Percentiles rank a stretch among this genome's conserved stretches.
These are phyloP conservation scores for Acrobasis suavella DNA, from an alignment of 2,888 invertebrate genomes.

Conservation along the genomic window DNA sequence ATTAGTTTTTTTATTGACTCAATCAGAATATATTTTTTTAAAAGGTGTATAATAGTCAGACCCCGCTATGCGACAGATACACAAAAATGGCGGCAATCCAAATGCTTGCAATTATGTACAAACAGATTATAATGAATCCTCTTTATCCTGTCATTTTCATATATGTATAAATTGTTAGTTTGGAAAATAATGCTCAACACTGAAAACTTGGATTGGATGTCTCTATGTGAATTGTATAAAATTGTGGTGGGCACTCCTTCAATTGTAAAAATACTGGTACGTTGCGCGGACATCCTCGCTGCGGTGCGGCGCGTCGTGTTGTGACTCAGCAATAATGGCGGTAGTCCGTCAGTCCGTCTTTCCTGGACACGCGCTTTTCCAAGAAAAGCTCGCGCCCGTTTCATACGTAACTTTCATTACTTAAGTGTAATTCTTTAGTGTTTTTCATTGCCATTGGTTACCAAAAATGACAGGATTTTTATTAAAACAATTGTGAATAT, in stretches of 20 bases:
- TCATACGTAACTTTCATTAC: conserved; percentile 75
- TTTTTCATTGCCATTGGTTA: conserved; percentile 81
- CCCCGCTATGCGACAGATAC: conserved; percentile 41
- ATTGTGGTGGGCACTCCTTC: conserved; percentile 49
- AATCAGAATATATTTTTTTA: conserved; percentile 41
- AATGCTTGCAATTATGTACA: conserved; percentile 73
- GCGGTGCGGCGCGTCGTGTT: conserved; percentile 37
- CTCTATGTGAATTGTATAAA: conserved; percentile 53
- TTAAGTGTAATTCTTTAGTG: conserved; percentile 71
- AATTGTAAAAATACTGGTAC: conserved; percentile 47
- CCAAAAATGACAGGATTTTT: conserved; percentile 82
- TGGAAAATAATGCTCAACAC: conserved; percentile 34
- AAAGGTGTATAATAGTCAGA: conserved; percentile 36
- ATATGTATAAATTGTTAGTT: conserved; percentile 35
- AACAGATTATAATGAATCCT: conserved; percentile 44
- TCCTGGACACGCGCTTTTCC: conserved; percentile 56
- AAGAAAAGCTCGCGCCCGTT: conserved; percentile 59
- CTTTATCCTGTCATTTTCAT: conserved; percentile 68
- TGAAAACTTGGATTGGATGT: conserved; percentile 34
- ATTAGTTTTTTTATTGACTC: conserved; percentile 43
- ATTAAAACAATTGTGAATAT: conserved; percentile 78
- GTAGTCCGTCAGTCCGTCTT: conserved; percentile 63
- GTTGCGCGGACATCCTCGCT: conserved; percentile 36
- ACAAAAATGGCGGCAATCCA: conserved; percentile 34
- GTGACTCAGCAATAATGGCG: conserved; percentile 72